Percentiles rank a stretch among this genome's conserved stretches.
Conservation (phyloP, 2,113 vertebrate genomes). For the Pseudorhombus dupliciocellatus region DNA sequence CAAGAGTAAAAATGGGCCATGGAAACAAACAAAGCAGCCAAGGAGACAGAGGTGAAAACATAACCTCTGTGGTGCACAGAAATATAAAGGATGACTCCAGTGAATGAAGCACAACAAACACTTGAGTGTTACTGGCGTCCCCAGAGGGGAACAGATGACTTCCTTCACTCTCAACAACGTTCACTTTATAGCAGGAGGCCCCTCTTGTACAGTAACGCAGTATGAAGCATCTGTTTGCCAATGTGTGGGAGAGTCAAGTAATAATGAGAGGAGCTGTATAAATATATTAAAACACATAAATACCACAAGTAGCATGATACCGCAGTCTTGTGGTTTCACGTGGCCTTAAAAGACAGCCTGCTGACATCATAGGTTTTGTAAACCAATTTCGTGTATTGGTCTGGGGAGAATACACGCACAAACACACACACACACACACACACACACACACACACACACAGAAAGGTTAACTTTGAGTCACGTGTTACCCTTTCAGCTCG, state of each 20-base stretch:
- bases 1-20: neutral
- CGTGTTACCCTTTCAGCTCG: constrained; percentile 49
- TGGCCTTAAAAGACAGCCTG: constrained; percentile 56
- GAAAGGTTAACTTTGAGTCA: constrained; percentile 72
- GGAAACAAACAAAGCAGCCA: neutral
- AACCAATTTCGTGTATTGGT: constrained; percentile 68
- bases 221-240: constrained; percentile 3
- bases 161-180: constrained; percentile 30
- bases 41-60: neutral
- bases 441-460: constrained; percentile 4
- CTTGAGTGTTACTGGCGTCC: neutral
- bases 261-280: constrained; percentile 27
- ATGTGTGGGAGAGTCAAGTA: constrained; percentile 39
- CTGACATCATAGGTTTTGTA: constrained; percentile 67
- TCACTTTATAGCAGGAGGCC: constrained; percentile 45
- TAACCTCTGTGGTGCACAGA: no score
- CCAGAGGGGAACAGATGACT: constrained; percentile 17
- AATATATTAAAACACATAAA: constrained; percentile 48
- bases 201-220: constrained; percentile 8
- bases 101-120: constrained; percentile 1
- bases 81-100: neutral
- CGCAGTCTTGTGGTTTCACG: constrained; percentile 47
- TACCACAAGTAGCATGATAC: constrained; percentile 44
- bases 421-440: constrained; percentile 3
- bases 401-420: constrained; percentile 13